Base-by-base conservation (phyloP, 2,888 invertebrate species). In the Clostera curtula region DNA sequence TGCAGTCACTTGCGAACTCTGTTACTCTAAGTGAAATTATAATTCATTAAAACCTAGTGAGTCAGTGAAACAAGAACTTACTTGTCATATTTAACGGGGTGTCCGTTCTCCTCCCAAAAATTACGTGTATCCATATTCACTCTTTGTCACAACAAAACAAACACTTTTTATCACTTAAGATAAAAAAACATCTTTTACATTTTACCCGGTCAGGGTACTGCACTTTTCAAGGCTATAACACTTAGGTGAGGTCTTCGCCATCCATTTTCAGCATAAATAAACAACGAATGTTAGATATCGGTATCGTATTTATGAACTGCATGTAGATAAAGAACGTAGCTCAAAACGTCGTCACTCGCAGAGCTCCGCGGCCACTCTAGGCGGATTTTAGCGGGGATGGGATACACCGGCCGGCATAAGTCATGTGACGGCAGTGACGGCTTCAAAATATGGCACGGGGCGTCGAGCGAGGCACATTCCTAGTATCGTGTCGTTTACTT, bases 101-200 rank as follows among this genome's bases (percentile, higher is more conserved):
- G 72, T 34, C 79, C 76, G 52, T 70, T 80, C 44, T 80, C 82
- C 41, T 79, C 76, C 83, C 83, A 83, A 55, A 72, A 83, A 48
- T 72, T 56, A 34, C 71, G 65, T 31, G 71, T 69, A 66, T 82
- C 82, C 83, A 82, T 82, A 60, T 64, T 75, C 43, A 67, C 56
- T 60, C 59, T 46, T 34, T 53, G 36, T 52, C 63, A 72, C 65
- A 60, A 63, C 35, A 59, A 58, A 43, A 50, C n/a, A n/a, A n/a
- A n/a, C n/a, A 55, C 41, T 52, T 45, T 41, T 46, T 34, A 57
- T 50, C 63, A 63, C 62, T 54, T 38, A 39, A 40, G 27, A 14
- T 36, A 44, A 45, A 41, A 37, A 22, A 28, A 25, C 31, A 39
- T 47, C 48, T 58, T 58, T 60, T 58, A 65, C 62, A 52, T 49